Percentiles rank a stretch among this genome's conserved stretches.
phyloP scores from a whole-genome alignment of 92 coral and sea anemone species.

The Siderastrea radians region DNA sequence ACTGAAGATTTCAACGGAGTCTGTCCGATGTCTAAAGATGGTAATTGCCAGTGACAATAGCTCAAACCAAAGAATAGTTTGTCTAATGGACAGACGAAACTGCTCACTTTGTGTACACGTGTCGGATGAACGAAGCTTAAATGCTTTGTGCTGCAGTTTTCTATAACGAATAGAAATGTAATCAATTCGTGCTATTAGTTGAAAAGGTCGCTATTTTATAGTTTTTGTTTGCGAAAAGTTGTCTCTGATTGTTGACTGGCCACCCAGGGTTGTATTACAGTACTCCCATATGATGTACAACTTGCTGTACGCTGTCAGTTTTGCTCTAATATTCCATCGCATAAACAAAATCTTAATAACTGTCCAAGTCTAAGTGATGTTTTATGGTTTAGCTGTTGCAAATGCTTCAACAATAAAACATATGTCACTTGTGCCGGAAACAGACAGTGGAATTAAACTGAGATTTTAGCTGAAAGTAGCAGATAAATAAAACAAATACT shows the following conservation, averaged over 20 bases:
- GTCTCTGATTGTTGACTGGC: neutral
- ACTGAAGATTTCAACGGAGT: neutral
- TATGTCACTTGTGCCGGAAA: neutral
- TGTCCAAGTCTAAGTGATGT: neutral
- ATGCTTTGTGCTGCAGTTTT: constrained; percentile 3
- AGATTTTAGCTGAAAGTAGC: no score
- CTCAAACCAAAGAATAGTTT: neutral
- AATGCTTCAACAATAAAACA: neutral
- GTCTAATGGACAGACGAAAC: neutral
- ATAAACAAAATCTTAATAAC: neutral
- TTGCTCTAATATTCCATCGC: neutral
- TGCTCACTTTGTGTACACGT: neutral
- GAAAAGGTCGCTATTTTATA: neutral
- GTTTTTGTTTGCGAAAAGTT: neutral
- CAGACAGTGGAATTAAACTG: neutral
- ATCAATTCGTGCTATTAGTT: neutral
- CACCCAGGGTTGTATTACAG: neutral
- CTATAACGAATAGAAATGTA: neutral
- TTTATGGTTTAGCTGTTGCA: neutral
- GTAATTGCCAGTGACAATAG: neutral
- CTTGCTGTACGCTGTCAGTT: neutral
- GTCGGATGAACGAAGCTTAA: constrained; percentile 1
- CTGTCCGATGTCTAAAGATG: neutral
- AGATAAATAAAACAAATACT: neutral
- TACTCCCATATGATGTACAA: constrained; percentile 3